These are phyloP conservation scores for Thamnophis sirtalis DNA, from an alignment of 2,113 vertebrate genomes.

Conservation along the genomic window DNA sequence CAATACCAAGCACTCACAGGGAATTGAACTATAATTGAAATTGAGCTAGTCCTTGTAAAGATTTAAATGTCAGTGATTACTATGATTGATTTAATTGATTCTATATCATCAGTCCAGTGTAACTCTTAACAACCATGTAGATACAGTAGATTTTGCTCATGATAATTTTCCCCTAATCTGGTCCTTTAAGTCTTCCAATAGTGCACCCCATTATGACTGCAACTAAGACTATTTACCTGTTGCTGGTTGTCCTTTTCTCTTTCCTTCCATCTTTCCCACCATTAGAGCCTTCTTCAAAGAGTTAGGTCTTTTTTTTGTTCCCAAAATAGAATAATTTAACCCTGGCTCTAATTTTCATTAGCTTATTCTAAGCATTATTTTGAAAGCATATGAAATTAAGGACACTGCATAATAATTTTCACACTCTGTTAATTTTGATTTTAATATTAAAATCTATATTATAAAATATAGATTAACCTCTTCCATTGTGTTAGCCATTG, in stretches of 20 bases:
- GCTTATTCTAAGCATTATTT: neutral
- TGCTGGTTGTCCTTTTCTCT: neutral
- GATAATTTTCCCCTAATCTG: neutral
- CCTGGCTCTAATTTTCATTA: neutral
- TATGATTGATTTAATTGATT: neutral
- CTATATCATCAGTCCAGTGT: neutral
- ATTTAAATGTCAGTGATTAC: neutral
- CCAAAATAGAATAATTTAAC: neutral
- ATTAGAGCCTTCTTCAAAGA: neutral
- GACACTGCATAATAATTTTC: neutral
- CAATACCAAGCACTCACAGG: neutral
- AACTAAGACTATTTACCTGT: neutral
- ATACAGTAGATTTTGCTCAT: neutral
- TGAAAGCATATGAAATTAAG: neutral
- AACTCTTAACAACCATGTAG: neutral
- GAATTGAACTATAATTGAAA: neutral
- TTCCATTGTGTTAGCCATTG: neutral
- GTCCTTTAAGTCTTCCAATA: neutral
- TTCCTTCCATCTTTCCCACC: neutral
- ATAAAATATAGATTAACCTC: neutral
- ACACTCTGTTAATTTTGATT: neutral
- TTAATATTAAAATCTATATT: neutral
- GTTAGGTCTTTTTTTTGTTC: neutral
- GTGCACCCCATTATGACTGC: neutral
- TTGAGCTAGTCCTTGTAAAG: neutral